Evolutionary conservation across 2,888 invertebrate species (phyloP), one percentile per base, ranked within the genome.

Genomic region (Orthosia cruda): DNA sequence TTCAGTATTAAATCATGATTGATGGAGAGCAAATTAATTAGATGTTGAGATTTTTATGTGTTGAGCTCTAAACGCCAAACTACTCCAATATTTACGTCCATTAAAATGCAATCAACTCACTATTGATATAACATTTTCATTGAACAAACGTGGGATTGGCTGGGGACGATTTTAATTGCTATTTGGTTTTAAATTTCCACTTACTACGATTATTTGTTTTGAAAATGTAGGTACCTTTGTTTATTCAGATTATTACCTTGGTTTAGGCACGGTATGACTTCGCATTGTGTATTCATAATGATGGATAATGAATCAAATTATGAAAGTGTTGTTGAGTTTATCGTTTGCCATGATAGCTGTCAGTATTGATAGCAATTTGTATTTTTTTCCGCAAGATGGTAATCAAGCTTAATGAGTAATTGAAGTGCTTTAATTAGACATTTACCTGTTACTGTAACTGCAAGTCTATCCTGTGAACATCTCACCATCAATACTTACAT

Each of bases 31-130:
- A 79, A 74, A 84, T 80, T 72, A 74, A 84, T 80, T 72, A 74
- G 70, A 72, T 71, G 63, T 65, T 71, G 50, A 77, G 62, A 55
- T 74, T 81, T 83, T 83, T 78, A 72, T 74, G 59, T 80, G 20
- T 58, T 73, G 32, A 63, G 63, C 68, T 72, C 65, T 73, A 74
- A 73, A 73, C 65, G 58, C 72, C 64, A 65, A 80, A 80, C 71
- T 84, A 78, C 64, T 76, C 81, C 73, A 88, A 87, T 86, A 87
- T 86, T 87, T 76, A 80, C 87, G 66, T 70, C 85, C 86, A 89
- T 90, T 88, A 89, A 89, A 90, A 89, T 88, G 83, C 87, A 85
- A 89, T 90, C 85, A 83, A 86, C 85, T 73, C 64, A 50, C 59
- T 88, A 88, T 91, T 87, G 87, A 83, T 81, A 86, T 74, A 57